Conservation (phyloP, 2,888 invertebrate species). For the Macrophya alboannulata region DNA sequence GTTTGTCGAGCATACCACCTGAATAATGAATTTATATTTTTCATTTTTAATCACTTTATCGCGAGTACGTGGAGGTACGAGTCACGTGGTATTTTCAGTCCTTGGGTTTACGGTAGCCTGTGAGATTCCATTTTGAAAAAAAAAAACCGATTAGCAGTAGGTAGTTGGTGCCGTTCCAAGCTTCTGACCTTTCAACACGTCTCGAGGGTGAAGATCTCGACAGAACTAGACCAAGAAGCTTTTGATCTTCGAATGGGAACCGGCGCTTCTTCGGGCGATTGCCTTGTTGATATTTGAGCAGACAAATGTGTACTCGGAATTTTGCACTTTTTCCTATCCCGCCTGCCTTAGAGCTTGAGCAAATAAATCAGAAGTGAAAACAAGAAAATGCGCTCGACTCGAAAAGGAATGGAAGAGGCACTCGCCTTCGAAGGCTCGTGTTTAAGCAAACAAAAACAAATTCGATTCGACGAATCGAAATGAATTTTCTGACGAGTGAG, state of each 20-base stretch:
- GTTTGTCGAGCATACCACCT: neutral
- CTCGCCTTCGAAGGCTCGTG: conserved; percentile 39
- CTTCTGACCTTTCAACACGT: conserved; percentile 42
- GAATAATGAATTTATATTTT: conserved; percentile 25
- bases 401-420: conserved; percentile 44
- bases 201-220: conserved; percentile 40
- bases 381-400: conserved; percentile 44
- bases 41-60: conserved; percentile 2
- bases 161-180: conserved; percentile 38
- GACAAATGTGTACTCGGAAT: conserved; percentile 52
- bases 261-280: conserved; percentile 39
- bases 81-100: neutral
- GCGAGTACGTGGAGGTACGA: neutral
- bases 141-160: conserved; percentile 31
- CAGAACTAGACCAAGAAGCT: conserved; percentile 40
- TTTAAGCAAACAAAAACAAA: conserved; percentile 44
- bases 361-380: conserved; percentile 54
- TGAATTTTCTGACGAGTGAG: conserved; percentile 38
- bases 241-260: conserved; percentile 52
- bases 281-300: conserved; percentile 54
- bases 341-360: conserved; percentile 31
- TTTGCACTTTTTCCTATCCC: conserved; percentile 47
- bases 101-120: neutral
- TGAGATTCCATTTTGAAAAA: conserved; percentile 25
- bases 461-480: conserved; percentile 43